Evolutionary conservation across 2,888 invertebrate genomes (phyloP).

Genomic region (Punctoribates punctum): DNA sequence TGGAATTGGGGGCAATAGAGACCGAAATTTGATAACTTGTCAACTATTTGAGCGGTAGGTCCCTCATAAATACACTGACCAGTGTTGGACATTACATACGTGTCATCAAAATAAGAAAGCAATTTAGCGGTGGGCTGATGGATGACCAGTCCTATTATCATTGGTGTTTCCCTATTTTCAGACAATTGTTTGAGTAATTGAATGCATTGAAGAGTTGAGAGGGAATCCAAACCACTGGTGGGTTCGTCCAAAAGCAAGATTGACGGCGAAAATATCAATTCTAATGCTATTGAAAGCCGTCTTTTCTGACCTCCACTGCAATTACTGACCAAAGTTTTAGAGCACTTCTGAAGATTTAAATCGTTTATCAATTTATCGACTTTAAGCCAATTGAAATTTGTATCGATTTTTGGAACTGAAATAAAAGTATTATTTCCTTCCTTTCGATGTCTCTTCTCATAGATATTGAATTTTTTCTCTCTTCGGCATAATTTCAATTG

Average conservation of each 20-base stretch:
- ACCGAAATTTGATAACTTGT: conserved; percentile 74
- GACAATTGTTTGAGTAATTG: conserved; percentile 73
- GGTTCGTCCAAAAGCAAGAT: conserved; percentile 51
- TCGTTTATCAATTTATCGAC: conserved; percentile 80
- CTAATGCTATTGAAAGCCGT: conserved; percentile 80
- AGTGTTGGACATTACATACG: conserved; percentile 72
- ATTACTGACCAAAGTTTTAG: conserved; percentile 65
- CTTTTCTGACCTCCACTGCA: conserved; percentile 88
- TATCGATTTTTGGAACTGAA: background rate
- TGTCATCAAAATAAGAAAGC: conserved; percentile 80
- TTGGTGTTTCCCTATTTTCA: conserved; percentile 62
- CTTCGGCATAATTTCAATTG: conserved; percentile 14
- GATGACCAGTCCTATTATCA: conserved; percentile 81
- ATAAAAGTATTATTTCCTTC: background rate
- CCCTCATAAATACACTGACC: conserved; percentile 90
- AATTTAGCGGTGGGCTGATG: conserved; percentile 85
- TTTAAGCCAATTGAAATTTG: conserved; percentile 52
- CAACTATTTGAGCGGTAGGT: conserved; percentile 75
- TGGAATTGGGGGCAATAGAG: conserved; percentile 77
- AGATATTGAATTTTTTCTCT: background rate
- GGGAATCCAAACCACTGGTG: conserved; percentile 80
- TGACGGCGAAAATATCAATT: conserved; percentile 62
- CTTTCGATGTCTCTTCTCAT: background rate
- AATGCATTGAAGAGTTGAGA: conserved; percentile 79
- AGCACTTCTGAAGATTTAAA: conserved; percentile 72